These are phyloP conservation scores for Drosophila maculinotata DNA, from an alignment of 2,888 invertebrate genomes.

Conservation along the genomic window DNA sequence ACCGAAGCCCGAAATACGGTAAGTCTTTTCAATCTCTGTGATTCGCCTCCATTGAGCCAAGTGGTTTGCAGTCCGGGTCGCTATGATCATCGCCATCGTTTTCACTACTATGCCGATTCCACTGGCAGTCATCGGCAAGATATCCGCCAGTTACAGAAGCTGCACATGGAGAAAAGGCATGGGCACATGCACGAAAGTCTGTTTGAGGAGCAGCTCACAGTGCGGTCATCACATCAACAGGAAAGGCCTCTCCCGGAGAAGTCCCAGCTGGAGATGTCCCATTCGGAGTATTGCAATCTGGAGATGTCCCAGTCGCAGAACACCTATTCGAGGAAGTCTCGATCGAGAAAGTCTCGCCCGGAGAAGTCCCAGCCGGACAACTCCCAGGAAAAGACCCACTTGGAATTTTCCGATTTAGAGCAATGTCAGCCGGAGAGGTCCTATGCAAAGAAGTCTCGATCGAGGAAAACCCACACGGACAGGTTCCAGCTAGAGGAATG, in stretches of 20 bases:
- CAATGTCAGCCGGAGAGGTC: too few species aligned
- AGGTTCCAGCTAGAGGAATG: too few species aligned
- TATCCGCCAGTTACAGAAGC: background rate
- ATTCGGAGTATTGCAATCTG: too few species aligned
- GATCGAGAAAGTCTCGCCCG: too few species aligned
- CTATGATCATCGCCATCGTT: conserved; percentile 37
- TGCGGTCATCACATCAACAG: background rate
- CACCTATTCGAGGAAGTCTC: background rate
- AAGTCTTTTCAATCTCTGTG: background rate
- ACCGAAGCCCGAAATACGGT: conserved; percentile 8
- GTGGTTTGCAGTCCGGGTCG: conserved; percentile 23
- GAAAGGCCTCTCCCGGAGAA: too few species aligned
- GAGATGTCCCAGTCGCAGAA: too few species aligned
- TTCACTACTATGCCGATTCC: conserved; percentile 28
- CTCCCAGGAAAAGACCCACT: background rate
- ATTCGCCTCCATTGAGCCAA: background rate
- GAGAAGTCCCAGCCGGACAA: too few species aligned
- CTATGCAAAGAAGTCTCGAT: too few species aligned
- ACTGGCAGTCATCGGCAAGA: background rate
- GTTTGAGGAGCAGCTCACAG: background rate
- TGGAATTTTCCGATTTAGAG: too few species aligned
- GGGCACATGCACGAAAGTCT: background rate
- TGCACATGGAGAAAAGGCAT: too few species aligned
- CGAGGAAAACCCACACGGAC: too few species aligned
- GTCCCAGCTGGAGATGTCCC: too few species aligned